Conservation (phyloP, 2,797 vertebrate genomes). For the Craterocephalus amniculus region DNA sequence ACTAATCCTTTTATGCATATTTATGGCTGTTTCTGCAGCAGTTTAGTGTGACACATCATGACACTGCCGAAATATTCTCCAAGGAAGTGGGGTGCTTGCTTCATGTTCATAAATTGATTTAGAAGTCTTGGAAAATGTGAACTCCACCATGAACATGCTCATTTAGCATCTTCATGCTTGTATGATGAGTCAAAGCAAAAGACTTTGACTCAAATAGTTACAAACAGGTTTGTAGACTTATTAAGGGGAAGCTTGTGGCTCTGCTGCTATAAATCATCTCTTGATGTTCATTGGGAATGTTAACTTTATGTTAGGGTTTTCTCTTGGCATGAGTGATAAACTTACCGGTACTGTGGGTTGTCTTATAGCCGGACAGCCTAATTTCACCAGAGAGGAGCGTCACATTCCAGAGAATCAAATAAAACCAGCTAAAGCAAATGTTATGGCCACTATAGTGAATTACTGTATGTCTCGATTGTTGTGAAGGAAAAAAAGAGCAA, state of each 20-base stretch:
- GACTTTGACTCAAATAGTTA: neutral
- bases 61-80: too few relatives aligned
- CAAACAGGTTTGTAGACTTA: constrained; percentile 10
- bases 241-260: constrained; percentile 6
- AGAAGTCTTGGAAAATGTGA: too few relatives aligned
- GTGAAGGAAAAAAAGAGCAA: neutral
- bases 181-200: neutral
- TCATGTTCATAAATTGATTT: too few relatives aligned
- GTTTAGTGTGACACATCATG: too few relatives aligned
- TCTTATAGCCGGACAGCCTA: neutral
- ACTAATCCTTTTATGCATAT: too few relatives aligned
- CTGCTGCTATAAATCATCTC: constrained; percentile 33
- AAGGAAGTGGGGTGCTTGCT: too few relatives aligned
- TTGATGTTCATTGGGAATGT: constrained; percentile 20
- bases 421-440: neutral
- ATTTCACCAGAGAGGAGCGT: neutral
- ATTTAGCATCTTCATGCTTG: neutral
- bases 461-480: neutral
- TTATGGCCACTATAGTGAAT: neutral
- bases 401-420: neutral
- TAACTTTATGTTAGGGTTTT: constrained; percentile 27
- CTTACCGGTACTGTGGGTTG: neutral
- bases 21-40: too few relatives aligned
- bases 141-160: neutral
- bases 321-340: constrained; percentile 6